phyloP scores from a whole-genome alignment of 2,113 vertebrate genomes.

The Saccopteryx bilineata region DNA sequence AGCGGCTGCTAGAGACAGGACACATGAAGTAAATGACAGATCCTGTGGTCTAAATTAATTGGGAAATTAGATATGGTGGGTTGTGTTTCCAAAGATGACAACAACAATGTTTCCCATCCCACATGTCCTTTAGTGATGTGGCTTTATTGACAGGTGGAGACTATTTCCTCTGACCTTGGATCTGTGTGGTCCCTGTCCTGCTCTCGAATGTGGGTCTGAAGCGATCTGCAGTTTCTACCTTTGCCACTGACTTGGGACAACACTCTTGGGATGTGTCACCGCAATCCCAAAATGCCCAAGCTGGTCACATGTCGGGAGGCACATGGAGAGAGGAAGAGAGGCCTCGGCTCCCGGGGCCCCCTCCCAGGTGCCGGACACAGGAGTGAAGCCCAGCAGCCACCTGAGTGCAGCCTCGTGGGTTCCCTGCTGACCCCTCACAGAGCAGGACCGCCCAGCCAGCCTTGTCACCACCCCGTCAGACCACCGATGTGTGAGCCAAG shows the following conservation, averaged over 20 bases:
- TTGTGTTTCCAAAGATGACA: not conserved
- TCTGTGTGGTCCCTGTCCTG: not conserved
- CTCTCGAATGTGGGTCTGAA: not conserved
- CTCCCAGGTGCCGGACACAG: rapidly evolving
- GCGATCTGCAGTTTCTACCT: not conserved
- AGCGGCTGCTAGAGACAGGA: not conserved
- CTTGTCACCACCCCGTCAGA: rapidly evolving
- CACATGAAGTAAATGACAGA: no score
- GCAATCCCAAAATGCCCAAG: not conserved
- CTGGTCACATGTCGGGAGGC: not conserved
- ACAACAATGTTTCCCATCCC: not conserved
- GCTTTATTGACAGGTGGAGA: not conserved
- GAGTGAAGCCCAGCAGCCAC: not conserved
- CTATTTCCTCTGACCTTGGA: not conserved
- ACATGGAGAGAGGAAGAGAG: not conserved
- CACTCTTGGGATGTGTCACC: not conserved
- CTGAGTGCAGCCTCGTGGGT: not conserved
- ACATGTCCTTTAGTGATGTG: rapidly evolving
- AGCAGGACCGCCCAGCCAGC: not conserved
- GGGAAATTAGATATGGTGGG: not conserved
- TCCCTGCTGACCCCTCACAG: rapidly evolving
- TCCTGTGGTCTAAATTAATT: not conserved
- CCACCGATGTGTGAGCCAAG: not conserved
- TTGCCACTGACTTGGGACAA: not conserved
- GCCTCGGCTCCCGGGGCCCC: not conserved